Percentiles rank a stretch among this genome's conserved stretches.
phyloP scores from a whole-genome alignment of 2,113 vertebrate species.

The Catharus minimus region DNA sequence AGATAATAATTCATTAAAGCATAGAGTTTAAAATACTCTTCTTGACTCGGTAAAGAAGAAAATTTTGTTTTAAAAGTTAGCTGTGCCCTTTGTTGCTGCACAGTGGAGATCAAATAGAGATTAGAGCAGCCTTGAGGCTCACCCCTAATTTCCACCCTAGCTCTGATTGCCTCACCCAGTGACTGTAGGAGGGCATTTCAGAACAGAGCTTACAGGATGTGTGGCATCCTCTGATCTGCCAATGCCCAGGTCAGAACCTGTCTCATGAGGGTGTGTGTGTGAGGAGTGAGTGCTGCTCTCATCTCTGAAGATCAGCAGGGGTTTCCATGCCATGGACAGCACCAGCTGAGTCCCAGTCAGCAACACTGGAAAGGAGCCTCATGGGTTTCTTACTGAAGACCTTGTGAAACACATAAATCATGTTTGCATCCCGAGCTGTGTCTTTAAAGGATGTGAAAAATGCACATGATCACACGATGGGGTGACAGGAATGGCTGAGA shows the following conservation, averaged over 20 bases:
- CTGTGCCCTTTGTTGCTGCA: not conserved
- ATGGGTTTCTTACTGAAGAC: not conserved
- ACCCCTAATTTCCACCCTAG: not conserved
- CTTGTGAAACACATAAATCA: not conserved
- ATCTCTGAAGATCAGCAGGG: not conserved
- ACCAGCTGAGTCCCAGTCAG: not conserved
- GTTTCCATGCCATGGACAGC: not conserved
- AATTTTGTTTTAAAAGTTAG: not conserved
- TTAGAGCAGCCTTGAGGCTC: not conserved
- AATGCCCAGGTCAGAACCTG: not conserved
- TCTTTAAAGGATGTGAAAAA: not conserved
- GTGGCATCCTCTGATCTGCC: not conserved
- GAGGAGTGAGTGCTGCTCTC: not conserved
- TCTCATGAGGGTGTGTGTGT: not conserved
- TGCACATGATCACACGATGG: fast-evolving
- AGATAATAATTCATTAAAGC: not conserved
- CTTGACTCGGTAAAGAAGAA: not conserved
- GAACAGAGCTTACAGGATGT: not conserved
- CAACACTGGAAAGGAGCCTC: not conserved
- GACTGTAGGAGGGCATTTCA: not conserved
- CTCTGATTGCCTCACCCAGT: not conserved
- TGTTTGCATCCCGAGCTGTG: fast-evolving
- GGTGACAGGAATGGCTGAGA: not conserved
- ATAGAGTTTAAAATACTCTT: not conserved
- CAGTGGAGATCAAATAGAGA: not conserved